Conservation (phyloP, 1,140 invertebrate genomes). For the Aradophagus sp. region DNA sequence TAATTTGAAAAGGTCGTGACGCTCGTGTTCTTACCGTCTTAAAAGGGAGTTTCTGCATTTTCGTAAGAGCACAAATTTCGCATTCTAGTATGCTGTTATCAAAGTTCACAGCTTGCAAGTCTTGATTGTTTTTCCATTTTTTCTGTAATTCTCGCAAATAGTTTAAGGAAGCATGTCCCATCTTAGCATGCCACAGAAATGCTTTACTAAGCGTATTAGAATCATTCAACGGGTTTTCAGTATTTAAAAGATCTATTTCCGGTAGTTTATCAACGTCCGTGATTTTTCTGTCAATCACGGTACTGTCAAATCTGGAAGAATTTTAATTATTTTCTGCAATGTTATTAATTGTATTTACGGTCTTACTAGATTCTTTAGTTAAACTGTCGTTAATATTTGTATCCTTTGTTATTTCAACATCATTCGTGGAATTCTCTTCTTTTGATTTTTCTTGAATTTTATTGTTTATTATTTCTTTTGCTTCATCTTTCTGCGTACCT, state of each 20-base stretch:
- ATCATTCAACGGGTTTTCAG: slow-evolving; percentile 1
- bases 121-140: slow-evolving; percentile 11
- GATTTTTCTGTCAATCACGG: slow-evolving; percentile 2
- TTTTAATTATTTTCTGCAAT: too few relatives aligned
- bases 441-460: too few relatives aligned
- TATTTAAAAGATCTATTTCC: background rate
- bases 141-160: slow-evolving; percentile 11
- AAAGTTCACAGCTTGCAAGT: slow-evolving; percentile 12
- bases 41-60: slow-evolving; percentile 10
- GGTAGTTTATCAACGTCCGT: slow-evolving; percentile 4
- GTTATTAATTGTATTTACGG: too few relatives aligned
- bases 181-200: slow-evolving; percentile 21
- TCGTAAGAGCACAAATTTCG: slow-evolving; percentile 9
- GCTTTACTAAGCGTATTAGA: slow-evolving; percentile 3
- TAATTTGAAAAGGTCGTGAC: slow-evolving; percentile 8
- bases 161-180: slow-evolving; percentile 20
- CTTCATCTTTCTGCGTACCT: too few relatives aligned
- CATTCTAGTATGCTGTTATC: slow-evolving; percentile 11
- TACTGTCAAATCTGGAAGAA: slow-evolving; percentile 8
- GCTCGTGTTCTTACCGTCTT: slow-evolving; percentile 1
- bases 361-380: too few relatives aligned
- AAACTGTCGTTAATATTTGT: too few relatives aligned
- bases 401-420: too few relatives aligned
- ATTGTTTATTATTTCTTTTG: too few relatives aligned
- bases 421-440: too few relatives aligned